Base-by-base conservation (phyloP, 2,113 vertebrate genomes). In the Vulpes lagopus region DNA sequence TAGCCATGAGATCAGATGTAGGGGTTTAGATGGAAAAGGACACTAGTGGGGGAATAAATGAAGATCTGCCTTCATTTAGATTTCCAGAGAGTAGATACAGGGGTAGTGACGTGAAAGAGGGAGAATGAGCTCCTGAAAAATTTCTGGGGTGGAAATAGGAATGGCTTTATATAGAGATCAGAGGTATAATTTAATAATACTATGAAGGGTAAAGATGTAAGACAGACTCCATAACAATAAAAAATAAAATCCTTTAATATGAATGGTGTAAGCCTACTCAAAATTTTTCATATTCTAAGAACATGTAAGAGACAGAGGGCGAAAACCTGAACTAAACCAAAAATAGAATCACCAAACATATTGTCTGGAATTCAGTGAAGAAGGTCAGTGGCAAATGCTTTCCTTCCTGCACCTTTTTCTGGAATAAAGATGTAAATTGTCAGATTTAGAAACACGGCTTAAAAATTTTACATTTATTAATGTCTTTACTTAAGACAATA, bases 191-290 rank as follows among this genome's bases (percentile, higher is more conserved):
- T 95, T 84, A 80, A 96, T 78, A 96, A 60, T 87, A 73, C 11
- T 81, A 23, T 73, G 38, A 82, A 94, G 83, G 14, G 3, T 92
- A 80, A 82, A 73, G 74, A 74, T 94, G 78, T 87, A 94, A 96
- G 38, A 89, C 35, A 91, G 62, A 59, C 8, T 95, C 5, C 22
- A 65, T n/a, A 38, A 94, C 38, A 94, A 92, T 93, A 84, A 95
- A 95, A 95, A 80, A 51, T 83, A 83, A 95, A 97, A 88, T 30
- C 23, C 20, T 86, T 96, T 86, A 89, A 95, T 89, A 93, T 95
- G 53, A 97, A 62, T 74, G 62, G 15, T 69, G 1, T 89, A 93
- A 97, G 22, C 64, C 62, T 94, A 27, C 17, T 97, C 79, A 86
- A 87, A 57, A 64, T 51, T 92, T 94, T 87, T 97, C 80, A 88